These are phyloP conservation scores for Apis cerana DNA, from an alignment of 1,140 invertebrate genomes.

Conservation along the genomic window DNA sequence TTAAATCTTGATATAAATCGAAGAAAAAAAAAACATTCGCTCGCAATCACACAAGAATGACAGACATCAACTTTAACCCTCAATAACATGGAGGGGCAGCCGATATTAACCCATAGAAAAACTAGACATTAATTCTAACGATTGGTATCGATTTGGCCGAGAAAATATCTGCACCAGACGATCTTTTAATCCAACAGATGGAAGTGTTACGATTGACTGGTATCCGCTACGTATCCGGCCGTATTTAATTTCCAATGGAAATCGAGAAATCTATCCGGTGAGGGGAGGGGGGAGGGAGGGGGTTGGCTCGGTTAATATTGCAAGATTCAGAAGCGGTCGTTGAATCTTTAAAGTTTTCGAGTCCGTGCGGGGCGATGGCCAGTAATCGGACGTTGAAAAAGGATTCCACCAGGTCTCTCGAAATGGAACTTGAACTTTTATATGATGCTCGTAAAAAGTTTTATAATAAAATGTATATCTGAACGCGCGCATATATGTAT, in stretches of 20 bases:
- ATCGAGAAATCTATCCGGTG: constrained; percentile 17
- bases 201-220: constrained; percentile 49
- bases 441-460: constrained; percentile 70
- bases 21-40: not conserved
- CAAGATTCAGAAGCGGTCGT: constrained; percentile 38
- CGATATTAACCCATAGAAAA: constrained; percentile 22
- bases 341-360: constrained; percentile 48
- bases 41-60: not conserved
- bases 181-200: constrained; percentile 58
- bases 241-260: constrained; percentile 62
- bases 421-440: constrained; percentile 64
- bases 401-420: constrained; percentile 16
- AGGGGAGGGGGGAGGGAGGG: too few relatives aligned
- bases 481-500: not conserved
- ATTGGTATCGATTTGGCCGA: constrained; percentile 18
- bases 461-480: constrained; percentile 64
- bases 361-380: constrained; percentile 12
- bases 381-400: constrained; percentile 37
- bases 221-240: constrained; percentile 28
- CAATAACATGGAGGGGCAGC: not conserved
- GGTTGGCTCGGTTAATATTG: constrained; percentile 51
- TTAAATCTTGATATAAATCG: not conserved
- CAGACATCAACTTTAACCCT: not conserved
- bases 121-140: constrained; percentile 23
- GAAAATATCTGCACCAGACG: not conserved